Conservation (phyloP, 2,797 vertebrate species). For the Hapalemur alaotrensis region DNA sequence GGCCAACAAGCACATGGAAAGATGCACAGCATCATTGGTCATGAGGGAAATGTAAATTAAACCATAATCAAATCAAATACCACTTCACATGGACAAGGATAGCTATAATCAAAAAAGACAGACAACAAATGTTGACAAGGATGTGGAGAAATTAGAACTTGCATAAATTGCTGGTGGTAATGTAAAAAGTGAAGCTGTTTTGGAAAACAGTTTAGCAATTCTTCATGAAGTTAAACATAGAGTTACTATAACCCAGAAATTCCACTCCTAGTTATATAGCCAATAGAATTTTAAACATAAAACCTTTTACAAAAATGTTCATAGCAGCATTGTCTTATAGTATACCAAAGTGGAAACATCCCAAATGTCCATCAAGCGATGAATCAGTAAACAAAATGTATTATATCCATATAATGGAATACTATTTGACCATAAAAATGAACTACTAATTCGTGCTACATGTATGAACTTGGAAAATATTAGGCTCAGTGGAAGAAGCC, state of each 20-base stretch:
- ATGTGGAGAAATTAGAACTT: neutral
- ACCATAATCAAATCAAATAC: neutral
- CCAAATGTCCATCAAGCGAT: neutral
- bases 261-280: neutral
- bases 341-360: neutral
- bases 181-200: neutral
- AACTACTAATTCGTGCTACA: neutral
- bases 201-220: neutral
- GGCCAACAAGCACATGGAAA: neutral
- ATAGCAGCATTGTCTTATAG: neutral
- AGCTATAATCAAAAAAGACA: neutral
- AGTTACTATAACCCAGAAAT: neutral
- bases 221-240: neutral
- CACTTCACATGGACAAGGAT: neutral
- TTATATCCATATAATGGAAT: neutral
- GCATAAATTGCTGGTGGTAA: neutral
- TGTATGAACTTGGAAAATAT: neutral
- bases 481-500: neutral
- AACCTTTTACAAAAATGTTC: neutral
- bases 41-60: neutral
- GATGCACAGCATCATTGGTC: neutral
- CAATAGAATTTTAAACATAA: neutral
- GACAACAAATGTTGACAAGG: neutral
- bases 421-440: neutral
- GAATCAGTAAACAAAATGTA: neutral